phyloP scores from a whole-genome alignment of 2,888 invertebrate genomes.

The Oxystoma pomonae region DNA sequence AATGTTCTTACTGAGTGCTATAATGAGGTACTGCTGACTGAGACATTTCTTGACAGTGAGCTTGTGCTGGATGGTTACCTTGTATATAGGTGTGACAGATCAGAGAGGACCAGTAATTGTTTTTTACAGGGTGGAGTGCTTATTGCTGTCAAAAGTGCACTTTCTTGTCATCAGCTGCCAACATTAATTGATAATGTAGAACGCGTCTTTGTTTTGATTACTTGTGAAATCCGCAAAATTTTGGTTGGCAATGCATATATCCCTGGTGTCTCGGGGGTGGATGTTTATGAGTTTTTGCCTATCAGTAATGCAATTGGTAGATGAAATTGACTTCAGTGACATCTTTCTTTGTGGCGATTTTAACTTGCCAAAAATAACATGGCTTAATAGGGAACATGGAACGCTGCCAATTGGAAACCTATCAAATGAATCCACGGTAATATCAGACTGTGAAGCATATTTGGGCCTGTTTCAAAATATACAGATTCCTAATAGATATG shows the following conservation, averaged over 20 bases:
- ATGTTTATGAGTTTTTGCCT: neutral
- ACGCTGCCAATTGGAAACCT: neutral
- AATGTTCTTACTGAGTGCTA: neutral
- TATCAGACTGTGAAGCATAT: neutral
- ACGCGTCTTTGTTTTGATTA: too few species aligned
- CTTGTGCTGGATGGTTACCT: neutral
- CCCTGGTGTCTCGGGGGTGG: neutral
- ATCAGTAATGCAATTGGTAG: neutral
- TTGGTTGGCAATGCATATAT: neutral
- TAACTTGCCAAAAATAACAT: too few species aligned
- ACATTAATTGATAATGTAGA: neutral
- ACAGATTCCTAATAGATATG: neutral
- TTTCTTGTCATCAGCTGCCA: neutral
- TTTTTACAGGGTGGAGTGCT: neutral
- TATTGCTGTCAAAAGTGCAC: neutral
- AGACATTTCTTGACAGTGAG: constrained; percentile 1
- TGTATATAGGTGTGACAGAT: neutral
- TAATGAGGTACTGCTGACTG: neutral
- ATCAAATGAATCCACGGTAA: neutral
- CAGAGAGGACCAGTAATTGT: neutral
- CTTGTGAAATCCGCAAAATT: too few species aligned
- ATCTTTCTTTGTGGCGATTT: neutral
- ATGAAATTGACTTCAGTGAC: neutral
- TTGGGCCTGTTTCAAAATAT: constrained; percentile 1
- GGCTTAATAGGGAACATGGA: neutral